These are phyloP conservation scores for Neotoxoptera formosana DNA, from an alignment of 1,140 invertebrate species.

Conservation along the genomic window DNA sequence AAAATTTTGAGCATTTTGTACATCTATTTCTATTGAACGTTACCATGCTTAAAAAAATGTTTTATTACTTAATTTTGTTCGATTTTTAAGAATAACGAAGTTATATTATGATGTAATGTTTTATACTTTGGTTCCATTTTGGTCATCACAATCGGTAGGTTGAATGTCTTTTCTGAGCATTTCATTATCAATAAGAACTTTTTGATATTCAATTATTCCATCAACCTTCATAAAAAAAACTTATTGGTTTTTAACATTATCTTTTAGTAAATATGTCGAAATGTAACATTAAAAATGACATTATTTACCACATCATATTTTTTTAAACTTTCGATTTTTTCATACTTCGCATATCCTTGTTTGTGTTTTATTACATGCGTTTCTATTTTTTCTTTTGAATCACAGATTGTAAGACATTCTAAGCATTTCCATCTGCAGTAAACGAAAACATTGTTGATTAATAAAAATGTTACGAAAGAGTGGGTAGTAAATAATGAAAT, in stretches of 20 bases:
- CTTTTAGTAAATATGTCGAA: not conserved
- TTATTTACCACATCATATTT: conserved; percentile 31
- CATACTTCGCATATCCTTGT: not conserved
- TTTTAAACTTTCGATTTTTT: not conserved
- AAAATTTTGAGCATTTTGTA: not conserved
- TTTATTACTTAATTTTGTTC: not conserved
- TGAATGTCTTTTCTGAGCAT: not conserved
- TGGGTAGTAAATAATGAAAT: not conserved
- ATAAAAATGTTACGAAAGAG: not conserved
- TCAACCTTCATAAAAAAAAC: not conserved
- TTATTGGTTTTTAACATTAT: no score
- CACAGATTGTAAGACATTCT: not conserved
- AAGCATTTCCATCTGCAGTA: conserved; percentile 25
- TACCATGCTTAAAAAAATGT: not conserved
- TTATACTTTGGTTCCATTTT: not conserved
- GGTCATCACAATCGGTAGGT: not conserved
- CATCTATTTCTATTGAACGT: not conserved
- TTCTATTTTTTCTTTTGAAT: conserved; percentile 7
- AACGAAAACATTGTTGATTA: not conserved
- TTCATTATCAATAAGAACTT: not conserved
- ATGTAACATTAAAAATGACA: not conserved
- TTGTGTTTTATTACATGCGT: conserved; percentile 12
- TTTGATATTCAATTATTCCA: conserved; percentile 15
- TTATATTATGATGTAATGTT: not conserved
- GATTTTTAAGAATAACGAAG: accelerated